These are phyloP conservation scores for Emmelina monodactyla DNA, from an alignment of 2,888 invertebrate genomes.

Conservation along the genomic window DNA sequence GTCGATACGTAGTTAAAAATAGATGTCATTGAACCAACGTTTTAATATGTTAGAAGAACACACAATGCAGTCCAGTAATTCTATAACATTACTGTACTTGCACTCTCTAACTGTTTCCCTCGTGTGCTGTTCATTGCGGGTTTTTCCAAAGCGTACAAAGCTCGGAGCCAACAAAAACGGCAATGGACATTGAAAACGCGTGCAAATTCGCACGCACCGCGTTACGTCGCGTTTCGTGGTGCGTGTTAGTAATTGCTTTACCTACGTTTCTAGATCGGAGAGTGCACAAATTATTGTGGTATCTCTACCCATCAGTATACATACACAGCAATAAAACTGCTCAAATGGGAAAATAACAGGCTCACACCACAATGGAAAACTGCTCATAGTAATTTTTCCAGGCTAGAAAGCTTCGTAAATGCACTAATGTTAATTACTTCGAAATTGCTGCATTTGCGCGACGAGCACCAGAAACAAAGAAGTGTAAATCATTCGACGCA, in stretches of 20 bases:
- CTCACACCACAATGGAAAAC: constrained; percentile 57
- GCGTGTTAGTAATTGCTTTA: constrained; percentile 58
- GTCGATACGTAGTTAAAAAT: no score
- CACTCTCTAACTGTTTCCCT: no score
- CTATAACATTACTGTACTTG: no score
- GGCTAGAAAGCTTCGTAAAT: constrained; percentile 38
- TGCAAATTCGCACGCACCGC: neutral
- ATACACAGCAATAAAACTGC: constrained; percentile 52
- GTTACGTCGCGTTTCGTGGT: constrained; percentile 32
- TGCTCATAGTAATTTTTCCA: constrained; percentile 38
- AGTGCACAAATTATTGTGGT: constrained; percentile 39
- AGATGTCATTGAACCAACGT: no score
- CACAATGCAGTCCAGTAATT: no score
- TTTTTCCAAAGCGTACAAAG: no score
- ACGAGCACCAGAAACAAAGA: neutral
- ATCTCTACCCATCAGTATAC: constrained; percentile 46
- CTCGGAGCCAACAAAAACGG: no score
- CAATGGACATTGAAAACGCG: no score
- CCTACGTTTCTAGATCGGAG: constrained; percentile 49
- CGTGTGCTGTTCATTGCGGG: no score
- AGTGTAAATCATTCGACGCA: neutral
- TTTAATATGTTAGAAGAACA: no score
- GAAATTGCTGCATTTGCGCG: neutral
- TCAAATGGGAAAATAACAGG: constrained; percentile 65
- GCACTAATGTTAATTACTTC: constrained; percentile 1